A percentile compares a stretch with the other conserved stretches of the same genome.
These are phyloP conservation scores for Falcunculus frontatus DNA, from an alignment of 2,113 vertebrate genomes.

Conservation along the genomic window DNA sequence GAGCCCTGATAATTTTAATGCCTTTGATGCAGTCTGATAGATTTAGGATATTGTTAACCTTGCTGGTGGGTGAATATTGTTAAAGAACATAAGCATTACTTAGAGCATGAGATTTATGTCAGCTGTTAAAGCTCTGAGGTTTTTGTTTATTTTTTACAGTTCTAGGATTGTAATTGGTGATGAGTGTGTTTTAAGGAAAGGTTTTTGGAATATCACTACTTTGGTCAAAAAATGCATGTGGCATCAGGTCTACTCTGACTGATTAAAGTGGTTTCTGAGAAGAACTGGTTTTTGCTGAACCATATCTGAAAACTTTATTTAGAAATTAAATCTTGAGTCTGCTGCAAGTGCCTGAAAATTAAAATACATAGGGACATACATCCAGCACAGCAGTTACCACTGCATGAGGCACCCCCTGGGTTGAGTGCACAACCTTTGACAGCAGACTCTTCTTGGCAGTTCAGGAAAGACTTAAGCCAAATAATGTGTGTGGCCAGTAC, in stretches of 20 bases:
- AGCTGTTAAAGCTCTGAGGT: background rate
- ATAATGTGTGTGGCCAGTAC: background rate
- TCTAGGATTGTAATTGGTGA: background rate
- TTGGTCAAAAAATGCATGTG: background rate
- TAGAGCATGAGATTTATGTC: background rate
- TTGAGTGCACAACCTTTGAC: background rate
- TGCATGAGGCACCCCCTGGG: background rate
- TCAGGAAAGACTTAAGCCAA: background rate
- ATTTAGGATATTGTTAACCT: background rate
- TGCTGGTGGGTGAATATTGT: background rate
- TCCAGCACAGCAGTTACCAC: background rate
- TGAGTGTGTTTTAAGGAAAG: background rate
- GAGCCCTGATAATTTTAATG: background rate
- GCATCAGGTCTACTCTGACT: background rate
- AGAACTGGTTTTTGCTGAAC: background rate
- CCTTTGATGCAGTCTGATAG: background rate
- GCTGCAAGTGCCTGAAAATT: background rate
- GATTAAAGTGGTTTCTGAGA: background rate
- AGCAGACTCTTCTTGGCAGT: background rate
- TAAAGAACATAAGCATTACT: background rate
- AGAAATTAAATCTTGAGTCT: background rate
- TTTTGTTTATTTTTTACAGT: background rate
- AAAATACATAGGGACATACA: rapidly evolving
- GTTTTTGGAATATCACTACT: background rate
- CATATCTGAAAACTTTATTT: background rate